Conservation (phyloP, 2,888 invertebrate genomes). For the Lasioglossum villosulum region DNA sequence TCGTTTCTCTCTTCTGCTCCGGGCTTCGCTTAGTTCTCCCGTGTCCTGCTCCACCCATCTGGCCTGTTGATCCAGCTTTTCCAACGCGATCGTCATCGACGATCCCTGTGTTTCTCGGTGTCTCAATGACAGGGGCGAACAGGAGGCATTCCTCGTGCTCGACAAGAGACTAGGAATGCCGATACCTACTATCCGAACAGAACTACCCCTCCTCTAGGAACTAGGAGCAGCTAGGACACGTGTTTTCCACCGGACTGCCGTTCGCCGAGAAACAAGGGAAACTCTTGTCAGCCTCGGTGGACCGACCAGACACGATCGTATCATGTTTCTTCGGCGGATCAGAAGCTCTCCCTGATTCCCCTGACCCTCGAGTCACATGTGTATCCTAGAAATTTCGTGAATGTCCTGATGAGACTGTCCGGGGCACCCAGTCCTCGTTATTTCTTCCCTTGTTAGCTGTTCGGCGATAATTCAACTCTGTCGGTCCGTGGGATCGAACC, state of each 20-base stretch:
- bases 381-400: constrained; percentile 64
- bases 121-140: constrained; percentile 31
- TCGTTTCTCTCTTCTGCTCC: neutral
- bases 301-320: constrained; percentile 58
- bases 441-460: constrained; percentile 64
- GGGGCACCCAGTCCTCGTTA: constrained; percentile 55
- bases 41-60: constrained; percentile 52
- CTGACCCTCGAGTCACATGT: neutral
- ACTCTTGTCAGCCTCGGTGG: constrained; percentile 57
- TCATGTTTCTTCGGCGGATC: constrained; percentile 60
- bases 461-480: constrained; percentile 60
- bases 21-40: constrained; percentile 17
- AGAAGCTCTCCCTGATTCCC: constrained; percentile 19
- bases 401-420: constrained; percentile 49
- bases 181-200: constrained; percentile 20
- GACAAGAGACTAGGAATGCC: constrained; percentile 60
- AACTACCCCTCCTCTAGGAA: too few species aligned
- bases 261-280: constrained; percentile 70
- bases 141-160: constrained; percentile 50
- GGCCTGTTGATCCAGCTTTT: constrained; percentile 64
- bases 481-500: constrained; percentile 41
- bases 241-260: constrained; percentile 62
- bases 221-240: constrained; percentile 64
- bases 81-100: constrained; percentile 67
- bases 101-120: constrained; percentile 30